Percentiles rank a stretch among this genome's conserved stretches.
These are phyloP conservation scores for Laticauda laticaudata DNA, from an alignment of 2,113 vertebrate genomes.

Conservation along the genomic window DNA sequence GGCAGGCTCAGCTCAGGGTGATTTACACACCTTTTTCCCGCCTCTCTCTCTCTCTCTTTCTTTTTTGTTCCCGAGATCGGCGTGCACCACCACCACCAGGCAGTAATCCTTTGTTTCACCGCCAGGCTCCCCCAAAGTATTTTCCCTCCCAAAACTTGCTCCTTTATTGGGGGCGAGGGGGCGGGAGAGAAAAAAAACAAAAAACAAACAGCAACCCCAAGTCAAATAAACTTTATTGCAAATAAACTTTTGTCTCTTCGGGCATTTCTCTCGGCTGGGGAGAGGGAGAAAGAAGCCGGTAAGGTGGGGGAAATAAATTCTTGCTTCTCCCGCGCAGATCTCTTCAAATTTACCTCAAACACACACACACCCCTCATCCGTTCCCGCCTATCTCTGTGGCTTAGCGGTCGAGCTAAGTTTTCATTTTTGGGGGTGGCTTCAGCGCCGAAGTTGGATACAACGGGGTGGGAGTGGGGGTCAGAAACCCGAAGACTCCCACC, in stretches of 20 bases:
- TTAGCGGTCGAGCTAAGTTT: neutral
- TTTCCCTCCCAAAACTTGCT: neutral
- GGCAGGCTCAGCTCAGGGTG: neutral
- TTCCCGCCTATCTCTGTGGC: neutral
- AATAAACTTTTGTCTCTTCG: neutral
- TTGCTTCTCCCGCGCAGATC: neutral
- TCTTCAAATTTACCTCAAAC: neutral
- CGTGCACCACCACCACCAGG: neutral
- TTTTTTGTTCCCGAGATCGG: neutral
- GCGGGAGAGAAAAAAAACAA: fast-evolving
- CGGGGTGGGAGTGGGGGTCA: neutral
- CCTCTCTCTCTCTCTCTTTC: neutral
- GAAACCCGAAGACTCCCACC: neutral
- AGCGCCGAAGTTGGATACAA: neutral
- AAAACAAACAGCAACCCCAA: neutral
- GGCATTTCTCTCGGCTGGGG: too few relatives aligned
- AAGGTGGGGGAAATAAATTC: fast-evolving
- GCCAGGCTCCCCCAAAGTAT: neutral
- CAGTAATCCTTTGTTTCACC: neutral
- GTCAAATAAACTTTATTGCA: neutral
- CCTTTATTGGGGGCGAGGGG: too few relatives aligned
- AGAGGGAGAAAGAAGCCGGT: too few relatives aligned
- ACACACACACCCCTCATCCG: neutral
- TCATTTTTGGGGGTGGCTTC: neutral
- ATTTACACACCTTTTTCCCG: neutral